Conservation (phyloP, 2,888 invertebrate genomes). For the Ommatoiulus sabulosus region DNA sequence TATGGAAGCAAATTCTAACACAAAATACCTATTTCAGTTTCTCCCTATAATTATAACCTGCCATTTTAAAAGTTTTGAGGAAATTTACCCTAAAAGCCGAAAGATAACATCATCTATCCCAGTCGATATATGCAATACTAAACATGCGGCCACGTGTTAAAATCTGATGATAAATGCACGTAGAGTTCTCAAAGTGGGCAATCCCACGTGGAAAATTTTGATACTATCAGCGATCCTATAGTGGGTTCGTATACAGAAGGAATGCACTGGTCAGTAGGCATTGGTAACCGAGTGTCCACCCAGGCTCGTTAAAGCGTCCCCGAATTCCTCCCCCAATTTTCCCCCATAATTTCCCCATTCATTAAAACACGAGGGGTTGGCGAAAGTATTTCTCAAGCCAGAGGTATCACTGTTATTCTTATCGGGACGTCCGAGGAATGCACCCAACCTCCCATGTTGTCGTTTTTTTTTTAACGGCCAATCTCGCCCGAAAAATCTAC, state of each 20-base stretch:
- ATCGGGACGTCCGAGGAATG: conserved; percentile 23
- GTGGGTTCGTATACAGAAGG: not conserved
- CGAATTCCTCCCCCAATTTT: conserved; percentile 44
- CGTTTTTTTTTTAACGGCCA: conserved; percentile 32
- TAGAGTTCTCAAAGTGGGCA: not conserved
- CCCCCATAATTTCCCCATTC: conserved; percentile 39
- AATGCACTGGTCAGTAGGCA: not conserved
- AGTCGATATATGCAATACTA: too few relatives aligned
- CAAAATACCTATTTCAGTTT: too few relatives aligned
- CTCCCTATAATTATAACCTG: too few relatives aligned
- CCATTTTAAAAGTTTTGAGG: too few relatives aligned
- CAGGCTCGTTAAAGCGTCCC: not conserved
- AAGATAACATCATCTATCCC: too few relatives aligned
- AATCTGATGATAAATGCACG: not conserved
- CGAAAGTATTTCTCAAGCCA: conserved; percentile 35
- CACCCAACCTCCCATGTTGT: conserved; percentile 48
- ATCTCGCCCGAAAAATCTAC: conserved; percentile 41
- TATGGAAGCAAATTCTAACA: too few relatives aligned
- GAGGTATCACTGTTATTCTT: conserved; percentile 46
- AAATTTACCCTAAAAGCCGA: too few relatives aligned
- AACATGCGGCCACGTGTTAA: not conserved
- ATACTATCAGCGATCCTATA: not conserved
- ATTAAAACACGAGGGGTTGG: conserved; percentile 37
- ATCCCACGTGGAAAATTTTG: not conserved
- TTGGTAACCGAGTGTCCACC: not conserved